These are phyloP conservation scores for Pogonocichla stellata DNA, from an alignment of 2,113 vertebrate species.

Conservation along the genomic window DNA sequence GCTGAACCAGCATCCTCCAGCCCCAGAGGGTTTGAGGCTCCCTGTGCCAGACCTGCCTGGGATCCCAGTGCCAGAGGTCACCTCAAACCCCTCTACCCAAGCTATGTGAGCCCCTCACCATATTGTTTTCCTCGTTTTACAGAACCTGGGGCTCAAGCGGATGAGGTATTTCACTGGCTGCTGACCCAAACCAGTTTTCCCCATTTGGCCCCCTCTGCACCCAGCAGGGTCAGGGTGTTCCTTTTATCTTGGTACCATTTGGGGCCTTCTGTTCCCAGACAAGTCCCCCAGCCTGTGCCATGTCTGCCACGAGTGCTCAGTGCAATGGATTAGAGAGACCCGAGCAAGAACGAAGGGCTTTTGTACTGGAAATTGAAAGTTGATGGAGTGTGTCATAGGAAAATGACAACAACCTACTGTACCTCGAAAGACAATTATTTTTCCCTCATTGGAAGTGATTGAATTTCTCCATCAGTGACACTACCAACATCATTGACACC, in stretches of 20 bases:
- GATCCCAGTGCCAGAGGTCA: background rate
- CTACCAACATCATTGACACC: background rate
- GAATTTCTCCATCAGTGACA: slow-evolving; percentile 59
- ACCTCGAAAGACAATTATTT: slow-evolving; percentile 67
- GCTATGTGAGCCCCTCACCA: background rate
- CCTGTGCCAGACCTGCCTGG: background rate
- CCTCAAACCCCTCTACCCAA: background rate
- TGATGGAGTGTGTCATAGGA: slow-evolving; percentile 67
- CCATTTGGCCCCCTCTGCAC: background rate
- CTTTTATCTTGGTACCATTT: background rate
- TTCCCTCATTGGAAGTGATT: slow-evolving; percentile 64
- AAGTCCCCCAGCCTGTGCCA: background rate
- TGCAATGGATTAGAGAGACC: background rate
- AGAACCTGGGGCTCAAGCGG: background rate
- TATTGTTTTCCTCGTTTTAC: background rate
- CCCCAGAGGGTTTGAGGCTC: background rate
- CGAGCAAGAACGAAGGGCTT: slow-evolving; percentile 1
- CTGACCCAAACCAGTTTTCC: background rate
- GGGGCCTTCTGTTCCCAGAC: background rate
- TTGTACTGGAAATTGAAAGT: slow-evolving; percentile 63
- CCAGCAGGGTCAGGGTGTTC: background rate
- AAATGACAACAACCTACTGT: slow-evolving; percentile 62
- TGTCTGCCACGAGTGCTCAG: background rate
- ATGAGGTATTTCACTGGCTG: background rate
- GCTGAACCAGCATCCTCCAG: background rate